Conservation (phyloP, 2,888 invertebrate species). For the Pseudococcus jackbeardsleyi region DNA sequence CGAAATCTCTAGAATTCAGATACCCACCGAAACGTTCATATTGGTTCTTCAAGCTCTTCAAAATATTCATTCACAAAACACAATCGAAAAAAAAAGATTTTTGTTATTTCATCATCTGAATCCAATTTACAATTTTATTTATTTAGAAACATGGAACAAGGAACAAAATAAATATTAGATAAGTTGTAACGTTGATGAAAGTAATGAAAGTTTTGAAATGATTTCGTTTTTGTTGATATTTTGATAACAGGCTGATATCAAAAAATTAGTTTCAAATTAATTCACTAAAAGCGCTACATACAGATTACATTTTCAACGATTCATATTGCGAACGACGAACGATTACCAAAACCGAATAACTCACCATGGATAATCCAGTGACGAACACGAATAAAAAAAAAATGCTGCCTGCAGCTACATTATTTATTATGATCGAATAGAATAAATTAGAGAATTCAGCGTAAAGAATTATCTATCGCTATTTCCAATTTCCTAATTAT, state of each 20-base stretch:
- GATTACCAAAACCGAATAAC: background rate
- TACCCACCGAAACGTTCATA: slow-evolving; percentile 38
- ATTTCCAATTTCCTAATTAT: background rate
- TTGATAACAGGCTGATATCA: background rate
- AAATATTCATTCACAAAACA: background rate
- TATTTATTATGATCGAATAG: slow-evolving; percentile 40
- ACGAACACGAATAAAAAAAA: slow-evolving; percentile 8
- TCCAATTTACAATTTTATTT: too few species aligned
- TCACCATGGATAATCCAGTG: background rate
- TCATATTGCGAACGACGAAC: background rate
- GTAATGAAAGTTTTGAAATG: too few species aligned
- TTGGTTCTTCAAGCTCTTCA: background rate
- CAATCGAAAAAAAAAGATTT: too few species aligned
- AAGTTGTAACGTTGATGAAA: too few species aligned
- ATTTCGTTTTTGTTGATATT: too few species aligned
- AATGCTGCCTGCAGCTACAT: slow-evolving; percentile 49
- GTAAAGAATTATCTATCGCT: slow-evolving; percentile 21
- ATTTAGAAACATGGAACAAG: too few species aligned
- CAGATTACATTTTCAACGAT: background rate
- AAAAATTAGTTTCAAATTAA: background rate
- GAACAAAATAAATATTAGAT: too few species aligned
- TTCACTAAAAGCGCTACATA: background rate
- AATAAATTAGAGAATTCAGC: background rate
- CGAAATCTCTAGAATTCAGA: background rate
- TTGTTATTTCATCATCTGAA: too few species aligned